Percentiles rank a stretch among this genome's conserved stretches.
Evolutionary conservation across 2,888 invertebrate species (phyloP).

Genomic region (Chrysolina haemoptera): DNA sequence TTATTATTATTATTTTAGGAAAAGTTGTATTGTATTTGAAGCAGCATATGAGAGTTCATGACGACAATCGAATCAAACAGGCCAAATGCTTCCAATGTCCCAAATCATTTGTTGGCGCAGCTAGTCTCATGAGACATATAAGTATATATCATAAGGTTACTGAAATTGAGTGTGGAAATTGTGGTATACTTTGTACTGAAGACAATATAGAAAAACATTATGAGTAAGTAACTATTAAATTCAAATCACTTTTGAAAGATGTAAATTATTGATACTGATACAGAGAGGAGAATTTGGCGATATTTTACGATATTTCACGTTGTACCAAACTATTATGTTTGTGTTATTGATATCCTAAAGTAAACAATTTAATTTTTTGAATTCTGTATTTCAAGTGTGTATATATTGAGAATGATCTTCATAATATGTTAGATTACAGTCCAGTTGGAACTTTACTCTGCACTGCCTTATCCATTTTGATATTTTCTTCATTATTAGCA

Average conservation of each 20-base stretch:
- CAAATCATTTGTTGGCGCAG: not conserved
- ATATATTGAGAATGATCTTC: too few relatives aligned
- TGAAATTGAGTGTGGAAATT: not conserved
- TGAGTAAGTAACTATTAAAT: not conserved
- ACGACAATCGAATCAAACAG: not conserved
- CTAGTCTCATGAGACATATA: not conserved
- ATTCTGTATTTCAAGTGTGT: too few relatives aligned
- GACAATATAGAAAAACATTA: conserved; percentile 5
- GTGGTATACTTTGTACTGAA: not conserved
- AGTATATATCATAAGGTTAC: not conserved
- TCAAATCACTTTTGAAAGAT: not conserved
- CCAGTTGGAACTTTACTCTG: too few relatives aligned
- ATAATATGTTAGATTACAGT: too few relatives aligned
- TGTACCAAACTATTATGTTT: too few relatives aligned
- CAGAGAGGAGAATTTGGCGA: too few relatives aligned
- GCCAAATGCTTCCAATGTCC: not conserved
- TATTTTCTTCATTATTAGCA: too few relatives aligned
- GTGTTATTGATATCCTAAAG: too few relatives aligned
- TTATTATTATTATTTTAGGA: not conserved
- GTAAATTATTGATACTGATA: too few relatives aligned
- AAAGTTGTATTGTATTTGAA: not conserved
- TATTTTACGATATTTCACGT: too few relatives aligned
- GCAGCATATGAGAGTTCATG: conserved; percentile 3
- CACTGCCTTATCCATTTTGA: too few relatives aligned
- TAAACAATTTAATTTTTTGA: too few relatives aligned